phyloP scores from a whole-genome alignment of 92 coral and sea anemone species.

The Anthopleura xanthogrammica region DNA sequence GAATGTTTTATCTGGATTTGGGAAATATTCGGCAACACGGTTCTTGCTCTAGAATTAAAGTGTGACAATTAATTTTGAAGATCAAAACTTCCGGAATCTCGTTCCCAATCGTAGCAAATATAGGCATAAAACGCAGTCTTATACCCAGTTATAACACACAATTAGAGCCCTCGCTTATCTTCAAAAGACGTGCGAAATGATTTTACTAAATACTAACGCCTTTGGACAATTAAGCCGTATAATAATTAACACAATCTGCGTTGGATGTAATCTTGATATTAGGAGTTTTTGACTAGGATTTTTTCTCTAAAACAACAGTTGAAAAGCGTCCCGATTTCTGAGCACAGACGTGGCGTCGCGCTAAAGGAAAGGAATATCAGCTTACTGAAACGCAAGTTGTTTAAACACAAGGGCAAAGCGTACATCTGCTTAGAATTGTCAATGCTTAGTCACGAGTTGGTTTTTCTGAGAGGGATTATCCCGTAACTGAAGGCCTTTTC shows the following conservation, averaged over 20 bases:
- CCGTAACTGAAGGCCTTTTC: conserved; percentile 12
- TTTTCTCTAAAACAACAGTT: conserved; percentile 9
- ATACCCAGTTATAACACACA: not conserved
- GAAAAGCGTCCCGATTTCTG: conserved; percentile 4
- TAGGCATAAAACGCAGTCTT: not conserved
- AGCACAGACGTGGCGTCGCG: conserved; percentile 14
- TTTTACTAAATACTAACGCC: conserved; percentile 6
- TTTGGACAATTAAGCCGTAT: not conserved
- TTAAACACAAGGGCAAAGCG: conserved; percentile 4
- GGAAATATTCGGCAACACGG: not conserved
- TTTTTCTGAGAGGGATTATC: conserved; percentile 28
- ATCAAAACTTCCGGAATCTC: conserved; percentile 34
- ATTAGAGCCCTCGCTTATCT: conserved; percentile 12
- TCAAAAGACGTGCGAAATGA: conserved; percentile 15
- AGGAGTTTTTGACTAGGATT: not conserved
- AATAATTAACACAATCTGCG: conserved; percentile 11
- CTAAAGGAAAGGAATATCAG: conserved; percentile 13
- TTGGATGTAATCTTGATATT: conserved; percentile 1
- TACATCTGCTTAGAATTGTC: conserved; percentile 9
- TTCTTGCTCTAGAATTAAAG: not conserved
- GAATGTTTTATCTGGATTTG: not conserved
- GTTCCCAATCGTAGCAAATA: not conserved
- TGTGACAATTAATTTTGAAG: conserved; percentile 17
- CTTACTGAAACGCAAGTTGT: conserved; percentile 17
- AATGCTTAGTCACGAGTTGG: not conserved